These are phyloP conservation scores for Xestobium rufovillosum DNA, from an alignment of 2,888 invertebrate genomes.

Conservation along the genomic window DNA sequence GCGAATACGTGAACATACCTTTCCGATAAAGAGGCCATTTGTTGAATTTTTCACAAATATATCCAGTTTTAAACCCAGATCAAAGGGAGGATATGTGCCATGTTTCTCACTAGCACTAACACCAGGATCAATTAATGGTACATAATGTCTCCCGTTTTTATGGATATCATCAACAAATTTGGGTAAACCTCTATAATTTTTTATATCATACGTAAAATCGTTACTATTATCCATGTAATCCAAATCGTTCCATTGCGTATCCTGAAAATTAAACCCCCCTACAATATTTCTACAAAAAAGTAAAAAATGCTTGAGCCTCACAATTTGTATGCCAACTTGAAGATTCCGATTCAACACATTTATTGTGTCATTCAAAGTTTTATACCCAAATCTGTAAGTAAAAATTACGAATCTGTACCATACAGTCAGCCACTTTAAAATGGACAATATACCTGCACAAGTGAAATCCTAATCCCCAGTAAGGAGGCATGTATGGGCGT, in stretches of 20 bases:
- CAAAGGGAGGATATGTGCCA: slow-evolving; percentile 68
- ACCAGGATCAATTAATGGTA: slow-evolving; percentile 69
- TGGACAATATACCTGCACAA: slow-evolving; percentile 55
- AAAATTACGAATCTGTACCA: slow-evolving; percentile 7
- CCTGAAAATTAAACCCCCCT: slow-evolving; percentile 39
- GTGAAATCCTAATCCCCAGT: slow-evolving; percentile 86
- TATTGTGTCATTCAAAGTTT: slow-evolving; percentile 55
- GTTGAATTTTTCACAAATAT: slow-evolving; percentile 68
- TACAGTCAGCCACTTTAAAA: slow-evolving; percentile 5
- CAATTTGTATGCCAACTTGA: slow-evolving; percentile 70
- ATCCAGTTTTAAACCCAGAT: slow-evolving; percentile 62
- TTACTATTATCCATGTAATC: slow-evolving; percentile 75
- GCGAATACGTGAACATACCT: too few relatives aligned
- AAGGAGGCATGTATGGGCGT: slow-evolving; percentile 73
- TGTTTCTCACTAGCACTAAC: slow-evolving; percentile 59
- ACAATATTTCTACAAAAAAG: too few relatives aligned
- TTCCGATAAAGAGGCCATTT: slow-evolving; percentile 59
- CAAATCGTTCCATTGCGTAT: slow-evolving; percentile 78
- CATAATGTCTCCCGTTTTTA: slow-evolving; percentile 64
- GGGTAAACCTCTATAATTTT: slow-evolving; percentile 55
- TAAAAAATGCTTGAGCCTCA: slow-evolving; percentile 45
- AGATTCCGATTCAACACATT: slow-evolving; percentile 61
- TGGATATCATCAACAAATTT: slow-evolving; percentile 64
- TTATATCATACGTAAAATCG: slow-evolving; percentile 69
- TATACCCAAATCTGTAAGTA: slow-evolving; percentile 48